Base-by-base conservation (phyloP, 1,140 invertebrate species). In the Drosophila neocordata region DNA sequence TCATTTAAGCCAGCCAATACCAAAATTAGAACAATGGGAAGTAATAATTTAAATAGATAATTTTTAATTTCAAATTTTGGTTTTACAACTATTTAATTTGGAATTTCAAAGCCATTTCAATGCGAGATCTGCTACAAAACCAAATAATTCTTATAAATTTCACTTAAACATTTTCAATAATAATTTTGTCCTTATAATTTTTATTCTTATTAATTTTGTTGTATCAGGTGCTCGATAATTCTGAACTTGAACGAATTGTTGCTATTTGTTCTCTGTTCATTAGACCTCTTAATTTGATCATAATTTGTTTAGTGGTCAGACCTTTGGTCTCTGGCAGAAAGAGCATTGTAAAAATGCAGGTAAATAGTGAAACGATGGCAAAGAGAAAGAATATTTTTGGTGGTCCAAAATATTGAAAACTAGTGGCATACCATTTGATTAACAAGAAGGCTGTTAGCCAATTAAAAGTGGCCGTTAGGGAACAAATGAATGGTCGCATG, bases 281-380 rank as follows among this genome's bases (percentile, higher is more conserved):
- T 0, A 68, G 2, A 0, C 44, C n/a, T 0, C n/a, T n/a, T 4
- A 79, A 0, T 5, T 7, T 18, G 0, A n/a, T 4, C 24, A 65
- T 51, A 9, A 80, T 80, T 11, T 31, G 18, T 0, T 1, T 0
- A 0, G 56, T 9, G 2, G 66, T 31, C 13, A 53, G 5, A 0
- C 18, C 9, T 20, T 51, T 76, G 12, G 77, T 80, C 41, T 80
- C 77, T 5, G 77, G 77, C 1, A 80, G 13, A 1, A 41, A 59
- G 13, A 63, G 34, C 9, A 77, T 1, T 0, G 13, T 9, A n/a
- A 31, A 35, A 11, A 77, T 52, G 20, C 60, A 13, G 2, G 7
- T n/a, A 0, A 60, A 0, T 2, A 66, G 15, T 1, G 69, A 20
- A 1, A 71, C 11, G n/a, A 65, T 38, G 44, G 55, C 52, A 34